Percentiles rank a stretch among this genome's conserved stretches.
These are phyloP conservation scores for Lycaena phlaeas DNA, from an alignment of 2,888 invertebrate genomes.

Conservation along the genomic window DNA sequence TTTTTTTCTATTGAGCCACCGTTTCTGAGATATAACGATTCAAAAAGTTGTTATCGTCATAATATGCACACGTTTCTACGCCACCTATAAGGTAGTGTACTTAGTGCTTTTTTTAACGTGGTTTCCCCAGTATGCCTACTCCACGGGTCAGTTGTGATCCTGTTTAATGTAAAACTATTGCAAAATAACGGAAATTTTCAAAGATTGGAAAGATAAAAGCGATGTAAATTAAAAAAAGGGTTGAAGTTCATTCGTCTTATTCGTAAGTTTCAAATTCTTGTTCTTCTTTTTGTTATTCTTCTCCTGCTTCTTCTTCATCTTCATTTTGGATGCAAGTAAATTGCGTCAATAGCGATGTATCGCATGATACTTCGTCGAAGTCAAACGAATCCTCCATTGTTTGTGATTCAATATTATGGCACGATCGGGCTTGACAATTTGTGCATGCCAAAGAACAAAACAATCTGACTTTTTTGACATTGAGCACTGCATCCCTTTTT, in stretches of 20 bases:
- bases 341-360: conserved; percentile 8
- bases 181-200: conserved; percentile 12
- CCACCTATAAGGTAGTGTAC: too few relatives aligned
- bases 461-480: conserved; percentile 23
- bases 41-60: too few relatives aligned
- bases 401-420: conserved; percentile 21
- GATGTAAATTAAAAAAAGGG: conserved; percentile 14
- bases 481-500: conserved; percentile 20
- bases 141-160: conserved; percentile 14
- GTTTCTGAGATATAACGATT: too few relatives aligned
- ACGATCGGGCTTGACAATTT: conserved; percentile 21
- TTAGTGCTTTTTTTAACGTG: conserved; percentile 14
- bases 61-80: too few relatives aligned
- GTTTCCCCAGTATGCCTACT: conserved; percentile 14
- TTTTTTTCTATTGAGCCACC: too few relatives aligned
- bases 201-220: conserved; percentile 15
- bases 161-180: conserved; percentile 16
- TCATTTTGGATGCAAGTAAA: not conserved
- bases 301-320: not conserved
- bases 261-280: conserved; percentile 9
- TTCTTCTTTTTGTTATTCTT: conserved; percentile 10
- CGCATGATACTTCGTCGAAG: not conserved
- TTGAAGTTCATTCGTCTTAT: conserved; percentile 11
- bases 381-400: conserved; percentile 6
- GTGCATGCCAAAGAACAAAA: conserved; percentile 22